A percentile compares a stretch with the other conserved stretches of the same genome.
These are phyloP conservation scores for Bolinopsis microptera DNA, from an alignment of 37 sponge, comb jelly and placozoan species.

Conservation along the genomic window DNA sequence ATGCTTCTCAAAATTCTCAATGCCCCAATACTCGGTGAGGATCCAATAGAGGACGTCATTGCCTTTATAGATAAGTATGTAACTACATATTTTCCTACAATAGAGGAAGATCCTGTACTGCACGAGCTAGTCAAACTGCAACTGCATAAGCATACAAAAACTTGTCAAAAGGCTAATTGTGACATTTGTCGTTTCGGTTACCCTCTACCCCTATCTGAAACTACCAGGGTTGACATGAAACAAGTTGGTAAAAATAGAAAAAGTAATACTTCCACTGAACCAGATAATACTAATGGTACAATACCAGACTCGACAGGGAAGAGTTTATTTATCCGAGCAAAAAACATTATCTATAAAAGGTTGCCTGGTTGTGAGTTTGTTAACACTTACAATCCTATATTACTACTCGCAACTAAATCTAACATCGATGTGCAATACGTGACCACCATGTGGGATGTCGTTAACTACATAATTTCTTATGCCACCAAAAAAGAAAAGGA, in stretches of 20 bases:
- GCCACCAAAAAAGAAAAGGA: background rate
- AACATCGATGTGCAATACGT: background rate
- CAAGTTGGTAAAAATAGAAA: background rate
- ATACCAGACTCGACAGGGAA: background rate
- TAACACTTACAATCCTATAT: background rate
- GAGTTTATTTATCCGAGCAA: background rate
- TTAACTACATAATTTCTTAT: slow-evolving; percentile 1
- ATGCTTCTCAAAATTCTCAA: background rate
- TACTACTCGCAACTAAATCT: background rate
- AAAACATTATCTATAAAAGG: background rate
- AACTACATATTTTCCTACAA: background rate
- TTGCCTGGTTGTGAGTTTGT: background rate
- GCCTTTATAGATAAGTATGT: background rate
- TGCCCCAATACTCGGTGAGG: background rate
- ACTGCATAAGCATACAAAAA: background rate
- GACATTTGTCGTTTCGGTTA: background rate
- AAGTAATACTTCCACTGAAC: background rate
- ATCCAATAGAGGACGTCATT: background rate
- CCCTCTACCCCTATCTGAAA: background rate
- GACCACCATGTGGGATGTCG: background rate
- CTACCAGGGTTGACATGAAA: background rate
- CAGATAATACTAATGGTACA: background rate
- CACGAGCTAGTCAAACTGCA: background rate
- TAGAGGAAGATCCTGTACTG: background rate
- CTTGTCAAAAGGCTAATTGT: background rate